phyloP scores from a whole-genome alignment of 2,888 invertebrate genomes.

The Tipula vernalis region DNA sequence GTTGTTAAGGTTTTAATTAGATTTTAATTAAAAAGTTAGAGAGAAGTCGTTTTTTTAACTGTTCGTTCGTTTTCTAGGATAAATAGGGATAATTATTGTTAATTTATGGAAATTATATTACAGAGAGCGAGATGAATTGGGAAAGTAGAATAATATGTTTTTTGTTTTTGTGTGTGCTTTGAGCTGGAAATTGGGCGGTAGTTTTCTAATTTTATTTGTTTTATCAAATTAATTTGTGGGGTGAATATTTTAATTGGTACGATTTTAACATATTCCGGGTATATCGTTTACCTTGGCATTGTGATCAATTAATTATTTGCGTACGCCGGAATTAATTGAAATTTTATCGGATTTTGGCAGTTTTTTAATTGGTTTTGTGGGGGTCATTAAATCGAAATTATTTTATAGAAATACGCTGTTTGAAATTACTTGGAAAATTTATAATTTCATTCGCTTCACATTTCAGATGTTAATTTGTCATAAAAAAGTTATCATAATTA shows the following conservation, averaged over 20 bases:
- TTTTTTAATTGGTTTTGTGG: not conserved
- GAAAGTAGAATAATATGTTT: not conserved
- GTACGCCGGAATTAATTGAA: not conserved
- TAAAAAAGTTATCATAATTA: not conserved
- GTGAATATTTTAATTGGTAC: not conserved
- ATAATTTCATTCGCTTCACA: not conserved
- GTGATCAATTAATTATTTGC: not conserved
- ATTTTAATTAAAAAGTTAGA: conserved; percentile 1
- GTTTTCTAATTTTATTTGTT: not conserved
- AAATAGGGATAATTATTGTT: not conserved
- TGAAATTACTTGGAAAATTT: not conserved
- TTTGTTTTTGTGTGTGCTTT: not conserved
- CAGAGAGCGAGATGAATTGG: not conserved
- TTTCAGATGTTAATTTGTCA: not conserved
- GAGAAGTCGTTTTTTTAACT: not conserved
- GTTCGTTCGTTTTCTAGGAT: not conserved
- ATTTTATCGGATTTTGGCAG: not conserved
- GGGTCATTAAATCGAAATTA: too few species aligned
- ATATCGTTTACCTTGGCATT: not conserved
- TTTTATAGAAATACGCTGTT: not conserved
- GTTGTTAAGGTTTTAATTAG: conserved; percentile 4
- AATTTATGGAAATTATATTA: not conserved
- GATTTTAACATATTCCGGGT: not conserved
- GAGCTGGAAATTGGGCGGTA: not conserved
- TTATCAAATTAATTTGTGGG: not conserved